Base-by-base conservation (phyloP, 30 jellyfish, hydroid and myxozoan genomes). In the Mastigias papua region DNA sequence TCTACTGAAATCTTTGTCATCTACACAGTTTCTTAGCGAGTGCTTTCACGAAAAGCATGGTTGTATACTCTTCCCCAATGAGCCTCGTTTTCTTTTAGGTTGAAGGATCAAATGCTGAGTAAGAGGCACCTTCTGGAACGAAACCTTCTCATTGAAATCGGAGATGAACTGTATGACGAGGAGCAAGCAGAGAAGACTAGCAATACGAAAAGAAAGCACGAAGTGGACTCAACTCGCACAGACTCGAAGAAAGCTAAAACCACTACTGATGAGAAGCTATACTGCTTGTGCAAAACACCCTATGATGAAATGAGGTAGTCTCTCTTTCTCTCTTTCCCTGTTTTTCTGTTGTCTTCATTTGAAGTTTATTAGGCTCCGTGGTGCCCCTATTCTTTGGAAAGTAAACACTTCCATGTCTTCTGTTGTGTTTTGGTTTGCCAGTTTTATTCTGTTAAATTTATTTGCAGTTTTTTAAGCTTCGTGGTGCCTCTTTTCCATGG, bases 221-320 rank as follows among this genome's bases (percentile, higher is more conserved):
- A 78, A 32, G 68, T 27, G 13, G 91, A 87, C 50, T 48, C 65
- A 27, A 32, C 54, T 1, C 65, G 48, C 20, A 87, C 49, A 34
- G 82, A 29, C 27, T 51, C 61, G 10, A 32, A 64, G 76, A 67
- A 70, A 62, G 73, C 57, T 42, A 67, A 62, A 74, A 57, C 37
- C 22, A 30, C 81, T 13, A 27, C 81, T 17, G 93, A 86, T 28
- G 93, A 80, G 79, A 76, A 77, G 70, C 77, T 94, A 57, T 94
- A 94, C 64, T 94, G 99, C 49, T 48, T 94, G n/a, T 94, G 99
- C 78, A 89, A 86, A 81, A 88, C 97, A 26, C 99, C 98, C 31
- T 94, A 89, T 72, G 97, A 94, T 74, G 97, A 90, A 46, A 78
- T 81, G 80, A 90, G 87, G 99, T 86, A 81, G n/a, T n/a, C n/a